Percentiles rank a stretch among this genome's conserved stretches.
Evolutionary conservation across 2,113 vertebrate species (phyloP).

Genomic region (Dolichallabes microphthalmus): DNA sequence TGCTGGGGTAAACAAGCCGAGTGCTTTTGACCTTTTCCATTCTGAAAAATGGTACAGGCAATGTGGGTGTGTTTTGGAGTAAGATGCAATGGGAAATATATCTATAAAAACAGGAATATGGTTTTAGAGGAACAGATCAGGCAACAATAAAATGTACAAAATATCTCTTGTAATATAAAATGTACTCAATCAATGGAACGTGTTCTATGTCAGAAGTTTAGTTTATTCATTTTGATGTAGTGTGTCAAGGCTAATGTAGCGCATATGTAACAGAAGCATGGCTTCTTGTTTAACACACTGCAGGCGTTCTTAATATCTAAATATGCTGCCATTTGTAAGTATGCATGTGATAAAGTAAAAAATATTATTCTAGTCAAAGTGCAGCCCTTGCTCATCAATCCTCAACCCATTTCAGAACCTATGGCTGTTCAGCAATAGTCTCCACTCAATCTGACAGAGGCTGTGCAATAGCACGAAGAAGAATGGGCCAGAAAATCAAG

Average conservation of each 20-base stretch:
- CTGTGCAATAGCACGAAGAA: neutral
- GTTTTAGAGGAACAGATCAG: neutral
- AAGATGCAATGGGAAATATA: constrained; percentile 52
- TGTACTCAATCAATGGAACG: neutral
- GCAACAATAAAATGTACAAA: neutral
- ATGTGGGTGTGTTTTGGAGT: constrained; percentile 59
- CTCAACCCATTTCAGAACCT: neutral
- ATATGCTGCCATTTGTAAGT: neutral
- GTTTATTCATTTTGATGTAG: neutral
- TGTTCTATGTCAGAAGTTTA: neutral
- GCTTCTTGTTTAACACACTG: neutral
- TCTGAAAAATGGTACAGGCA: constrained; percentile 66
- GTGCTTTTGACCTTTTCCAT: constrained; percentile 72
- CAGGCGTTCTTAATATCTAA: neutral
- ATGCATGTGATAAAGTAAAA: neutral
- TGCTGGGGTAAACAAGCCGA: constrained; percentile 57
- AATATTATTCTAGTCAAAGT: neutral
- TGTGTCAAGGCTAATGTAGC: neutral
- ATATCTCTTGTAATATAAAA: neutral
- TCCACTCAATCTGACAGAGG: neutral
- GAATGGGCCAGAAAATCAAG: neutral
- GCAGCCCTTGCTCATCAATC: neutral
- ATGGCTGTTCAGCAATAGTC: neutral
- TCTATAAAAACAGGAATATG: neutral
- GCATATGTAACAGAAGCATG: neutral